These are phyloP conservation scores for Melipona quadrifasciata DNA, from an alignment of 1,140 invertebrate genomes.

Conservation along the genomic window DNA sequence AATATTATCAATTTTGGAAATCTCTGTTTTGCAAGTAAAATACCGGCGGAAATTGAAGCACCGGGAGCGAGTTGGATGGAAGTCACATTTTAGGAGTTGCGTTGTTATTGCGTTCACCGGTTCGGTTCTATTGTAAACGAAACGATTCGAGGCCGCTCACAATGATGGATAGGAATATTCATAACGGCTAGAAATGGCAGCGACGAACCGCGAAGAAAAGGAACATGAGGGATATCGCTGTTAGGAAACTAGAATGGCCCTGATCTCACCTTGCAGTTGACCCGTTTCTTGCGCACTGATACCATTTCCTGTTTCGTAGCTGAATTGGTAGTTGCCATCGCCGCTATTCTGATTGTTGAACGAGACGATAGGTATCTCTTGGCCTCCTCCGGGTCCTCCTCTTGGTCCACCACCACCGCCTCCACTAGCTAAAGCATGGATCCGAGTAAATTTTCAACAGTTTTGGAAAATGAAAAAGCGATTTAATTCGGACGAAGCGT, in stretches of 20 bases:
- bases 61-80: neutral
- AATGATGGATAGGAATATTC: constrained; percentile 49
- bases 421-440: constrained; percentile 63
- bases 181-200: constrained; percentile 40
- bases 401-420: constrained; percentile 62
- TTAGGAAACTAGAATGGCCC: constrained; percentile 39
- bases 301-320: constrained; percentile 85
- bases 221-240: neutral
- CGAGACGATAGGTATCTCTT: constrained; percentile 81
- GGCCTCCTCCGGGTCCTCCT: constrained; percentile 70
- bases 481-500: neutral
- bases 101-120: constrained; percentile 16
- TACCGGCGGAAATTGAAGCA: neutral
- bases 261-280: constrained; percentile 69
- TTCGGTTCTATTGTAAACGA: constrained; percentile 26
- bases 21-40: neutral
- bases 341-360: constrained; percentile 82
- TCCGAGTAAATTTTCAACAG: neutral
- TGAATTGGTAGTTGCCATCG: constrained; percentile 80
- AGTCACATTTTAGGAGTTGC: constrained; percentile 15
- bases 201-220: constrained; percentile 43
- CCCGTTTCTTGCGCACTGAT: constrained; percentile 85
- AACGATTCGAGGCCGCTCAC: neutral
- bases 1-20: neutral
- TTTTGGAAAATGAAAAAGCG: neutral